A percentile compares a stretch with the other conserved stretches of the same genome.
phyloP scores from a whole-genome alignment of 2,113 vertebrate genomes.

The Cephalophus harveyi region DNA sequence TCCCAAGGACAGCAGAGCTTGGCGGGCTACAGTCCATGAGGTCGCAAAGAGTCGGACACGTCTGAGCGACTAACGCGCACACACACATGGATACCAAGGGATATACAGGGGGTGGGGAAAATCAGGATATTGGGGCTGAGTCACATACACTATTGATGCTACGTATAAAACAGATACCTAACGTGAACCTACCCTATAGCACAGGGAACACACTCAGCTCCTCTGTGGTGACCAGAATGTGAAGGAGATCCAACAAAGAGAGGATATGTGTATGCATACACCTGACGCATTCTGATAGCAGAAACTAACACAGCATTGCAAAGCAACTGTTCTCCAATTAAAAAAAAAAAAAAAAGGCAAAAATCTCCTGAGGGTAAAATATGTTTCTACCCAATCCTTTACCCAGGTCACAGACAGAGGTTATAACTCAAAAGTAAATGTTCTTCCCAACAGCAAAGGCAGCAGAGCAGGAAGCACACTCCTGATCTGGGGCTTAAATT shows the following conservation, averaged over 20 bases:
- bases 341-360: neutral
- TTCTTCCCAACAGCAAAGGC: neutral
- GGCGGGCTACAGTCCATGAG: neutral
- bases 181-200: neutral
- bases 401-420: neutral
- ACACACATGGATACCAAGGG: neutral
- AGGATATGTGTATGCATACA: neutral
- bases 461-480: too few relatives aligned
- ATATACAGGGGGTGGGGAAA: neutral
- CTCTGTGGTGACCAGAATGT: neutral
- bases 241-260: neutral
- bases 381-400: neutral
- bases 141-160: neutral
- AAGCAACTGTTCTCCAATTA: neutral
- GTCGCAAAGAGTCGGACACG: rapidly evolving
- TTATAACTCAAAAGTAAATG: neutral
- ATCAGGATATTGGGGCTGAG: neutral
- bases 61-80: rapidly evolving
- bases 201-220: neutral
- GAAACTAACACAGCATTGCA: neutral
- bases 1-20: neutral
- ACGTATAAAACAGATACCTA: neutral
- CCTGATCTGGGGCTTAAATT: rapidly evolving
- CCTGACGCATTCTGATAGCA: neutral
- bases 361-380: neutral